Evolutionary conservation across 2,797 vertebrate species (phyloP).

Genomic region (Hipposideros larvatus): DNA sequence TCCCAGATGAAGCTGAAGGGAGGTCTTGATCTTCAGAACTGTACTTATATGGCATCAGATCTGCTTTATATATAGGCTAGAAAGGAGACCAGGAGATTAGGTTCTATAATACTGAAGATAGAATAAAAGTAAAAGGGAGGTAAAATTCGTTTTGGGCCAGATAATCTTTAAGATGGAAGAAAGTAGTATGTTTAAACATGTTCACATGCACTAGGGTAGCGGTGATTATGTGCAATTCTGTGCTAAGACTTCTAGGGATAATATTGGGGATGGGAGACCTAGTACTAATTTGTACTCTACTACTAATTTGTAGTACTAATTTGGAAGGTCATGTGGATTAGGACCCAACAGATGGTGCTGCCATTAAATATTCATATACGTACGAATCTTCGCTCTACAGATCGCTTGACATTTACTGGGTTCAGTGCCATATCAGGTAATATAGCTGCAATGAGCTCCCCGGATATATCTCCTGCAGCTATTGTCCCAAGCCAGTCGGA

Average conservation of each 20-base stretch:
- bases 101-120: slow-evolving; percentile 28
- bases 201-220: neutral
- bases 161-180: slow-evolving; percentile 46
- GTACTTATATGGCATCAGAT: slow-evolving; percentile 87
- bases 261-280: neutral
- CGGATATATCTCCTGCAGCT: slow-evolving; percentile 91
- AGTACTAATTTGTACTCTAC: slow-evolving; percentile 42
- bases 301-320: neutral
- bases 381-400: slow-evolving; percentile 93
- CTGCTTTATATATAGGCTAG: slow-evolving; percentile 93
- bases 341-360: slow-evolving; percentile 20
- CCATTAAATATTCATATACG: slow-evolving; percentile 67
- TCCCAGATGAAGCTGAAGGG: slow-evolving; percentile 66
- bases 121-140: slow-evolving; percentile 47
- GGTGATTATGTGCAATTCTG: neutral
- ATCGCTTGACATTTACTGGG: slow-evolving; percentile 89
- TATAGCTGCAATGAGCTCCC: slow-evolving; percentile 92
- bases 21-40: slow-evolving; percentile 1
- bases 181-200: slow-evolving; percentile 20
- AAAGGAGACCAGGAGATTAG: slow-evolving; percentile 57
- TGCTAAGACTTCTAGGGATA: neutral
- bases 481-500: slow-evolving; percentile 94
- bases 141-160: slow-evolving; percentile 40
- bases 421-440: slow-evolving; percentile 89
- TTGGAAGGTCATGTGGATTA: slow-evolving; percentile 37